Conservation (phyloP, 2,888 invertebrate genomes). For the Baccha elongata region DNA sequence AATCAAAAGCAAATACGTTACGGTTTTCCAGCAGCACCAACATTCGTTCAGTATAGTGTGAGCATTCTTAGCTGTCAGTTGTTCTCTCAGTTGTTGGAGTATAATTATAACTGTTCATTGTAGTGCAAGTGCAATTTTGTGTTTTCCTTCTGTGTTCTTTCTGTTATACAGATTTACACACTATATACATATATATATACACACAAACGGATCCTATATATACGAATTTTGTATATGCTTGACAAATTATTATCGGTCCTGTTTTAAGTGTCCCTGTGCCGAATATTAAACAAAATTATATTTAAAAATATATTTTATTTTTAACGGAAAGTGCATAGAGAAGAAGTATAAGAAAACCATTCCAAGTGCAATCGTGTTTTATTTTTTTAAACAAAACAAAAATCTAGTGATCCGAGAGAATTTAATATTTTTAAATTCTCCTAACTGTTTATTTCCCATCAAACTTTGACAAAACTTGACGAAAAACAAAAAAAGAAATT, state of each 20-base stretch:
- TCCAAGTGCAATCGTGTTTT: conserved; percentile 55
- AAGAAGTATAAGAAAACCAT: conserved; percentile 37
- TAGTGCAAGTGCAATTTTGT: conserved; percentile 72
- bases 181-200: conserved; percentile 41
- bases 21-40: conserved; percentile 65
- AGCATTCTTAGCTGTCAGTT: conserved; percentile 71
- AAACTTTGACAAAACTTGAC: conserved; percentile 53
- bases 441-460: conserved; percentile 44
- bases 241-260: conserved; percentile 56
- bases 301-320: conserved; percentile 20
- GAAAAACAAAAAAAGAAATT: conserved; percentile 40
- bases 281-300: conserved; percentile 12
- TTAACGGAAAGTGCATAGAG: conserved; percentile 57
- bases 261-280: conserved; percentile 62
- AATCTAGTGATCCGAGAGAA: conserved; percentile 49
- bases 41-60: conserved; percentile 71
- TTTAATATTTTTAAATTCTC: conserved; percentile 28
- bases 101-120: conserved; percentile 59
- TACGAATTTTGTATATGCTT: conserved; percentile 59
- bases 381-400: conserved; percentile 20
- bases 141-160: conserved; percentile 66
- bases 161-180: conserved; percentile 69
- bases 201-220: conserved; percentile 32
- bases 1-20: conserved; percentile 72
- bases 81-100: conserved; percentile 53